Base-by-base conservation (phyloP, 2,888 invertebrate genomes). In the Philonicus albiceps region DNA sequence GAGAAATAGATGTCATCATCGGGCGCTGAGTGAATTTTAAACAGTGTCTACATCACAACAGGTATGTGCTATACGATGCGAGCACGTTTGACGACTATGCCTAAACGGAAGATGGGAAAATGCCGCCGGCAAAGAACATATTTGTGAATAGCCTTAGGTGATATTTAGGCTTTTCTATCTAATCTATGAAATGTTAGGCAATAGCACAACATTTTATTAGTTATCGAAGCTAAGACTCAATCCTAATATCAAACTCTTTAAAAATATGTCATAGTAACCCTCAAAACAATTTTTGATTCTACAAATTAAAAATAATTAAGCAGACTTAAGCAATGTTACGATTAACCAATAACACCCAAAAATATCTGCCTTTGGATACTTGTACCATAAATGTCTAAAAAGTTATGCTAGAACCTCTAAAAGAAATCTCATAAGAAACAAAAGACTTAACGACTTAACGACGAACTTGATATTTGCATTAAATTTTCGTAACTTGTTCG, bases 11-110 rank as follows among this genome's bases (percentile, higher is more conserved):
- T 81, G 81, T 55, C 55, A 81, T 81, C 55, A 55, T 81, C 81
- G 27, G 34, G 31, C 55, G 81, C 34, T 81, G 19, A 31, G 31
- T 81, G 81, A 81, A 81, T 81, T 55, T 81, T 31, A 81, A 81
- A 64, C 43, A 76, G 27, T 55, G 34, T 13, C 27, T 27, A 5
- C 49, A 78, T 49, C 78, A 78, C 49, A 43, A 76, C 40, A 34
- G 40, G 76, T 43, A 40, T 76, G 22, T 27, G 22, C 22, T 22
- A 2, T n/a, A 19, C 53, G n/a, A n/a, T n/a, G 19, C 53, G 53
- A n/a, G 64, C 64, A 64, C 27, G 64, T 64, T 64, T 64, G 64
- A 27, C 64, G 64, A 64, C 27, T 64, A 11, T 22, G 64, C 19
- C 19, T 19, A 64, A 8, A 11, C 27, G 22, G 64, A 19, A 22